phyloP scores from a whole-genome alignment of 2,888 invertebrate genomes.

The Drosophila macrospina region DNA sequence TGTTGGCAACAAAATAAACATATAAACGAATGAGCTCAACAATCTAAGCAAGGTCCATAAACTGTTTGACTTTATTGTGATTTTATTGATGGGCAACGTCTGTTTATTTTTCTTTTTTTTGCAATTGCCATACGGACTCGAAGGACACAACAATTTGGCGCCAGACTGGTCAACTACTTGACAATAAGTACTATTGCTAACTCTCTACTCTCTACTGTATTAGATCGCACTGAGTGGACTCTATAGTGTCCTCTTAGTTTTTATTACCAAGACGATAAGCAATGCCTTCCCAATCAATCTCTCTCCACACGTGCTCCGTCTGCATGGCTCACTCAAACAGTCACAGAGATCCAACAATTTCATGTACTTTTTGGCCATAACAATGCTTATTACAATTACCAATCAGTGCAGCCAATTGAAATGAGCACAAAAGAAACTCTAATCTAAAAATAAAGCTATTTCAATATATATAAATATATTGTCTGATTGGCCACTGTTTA shows the following conservation, averaged over 20 bases:
- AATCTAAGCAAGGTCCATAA: constrained; percentile 47
- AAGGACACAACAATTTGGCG: constrained; percentile 22
- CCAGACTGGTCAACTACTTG: constrained; percentile 49
- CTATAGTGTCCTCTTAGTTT: constrained; percentile 53
- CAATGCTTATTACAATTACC: constrained; percentile 54
- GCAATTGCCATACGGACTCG: constrained; percentile 42
- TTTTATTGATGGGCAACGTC: constrained; percentile 46
- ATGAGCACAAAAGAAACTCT: constrained; percentile 8
- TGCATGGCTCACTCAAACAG: constrained; percentile 6
- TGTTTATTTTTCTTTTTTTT: constrained; percentile 28
- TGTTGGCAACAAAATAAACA: constrained; percentile 55
- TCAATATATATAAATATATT: too few relatives aligned
- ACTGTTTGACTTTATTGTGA: constrained; percentile 61
- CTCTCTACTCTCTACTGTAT: constrained; percentile 11
- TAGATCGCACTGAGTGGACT: constrained; percentile 4
- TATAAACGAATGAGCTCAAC: constrained; percentile 48
- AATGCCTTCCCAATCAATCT: constrained; percentile 70
- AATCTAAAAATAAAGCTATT: too few relatives aligned
- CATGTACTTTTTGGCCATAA: constrained; percentile 59
- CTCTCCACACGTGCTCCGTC: constrained; percentile 68
- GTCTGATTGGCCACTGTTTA: constrained; percentile 39
- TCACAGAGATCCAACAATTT: constrained; percentile 27
- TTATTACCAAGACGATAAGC: constrained; percentile 45
- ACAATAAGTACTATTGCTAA: constrained; percentile 18
- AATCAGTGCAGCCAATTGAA: constrained; percentile 31